Conservation (phyloP, 1,140 invertebrate genomes). For the Papilio glaucus region DNA sequence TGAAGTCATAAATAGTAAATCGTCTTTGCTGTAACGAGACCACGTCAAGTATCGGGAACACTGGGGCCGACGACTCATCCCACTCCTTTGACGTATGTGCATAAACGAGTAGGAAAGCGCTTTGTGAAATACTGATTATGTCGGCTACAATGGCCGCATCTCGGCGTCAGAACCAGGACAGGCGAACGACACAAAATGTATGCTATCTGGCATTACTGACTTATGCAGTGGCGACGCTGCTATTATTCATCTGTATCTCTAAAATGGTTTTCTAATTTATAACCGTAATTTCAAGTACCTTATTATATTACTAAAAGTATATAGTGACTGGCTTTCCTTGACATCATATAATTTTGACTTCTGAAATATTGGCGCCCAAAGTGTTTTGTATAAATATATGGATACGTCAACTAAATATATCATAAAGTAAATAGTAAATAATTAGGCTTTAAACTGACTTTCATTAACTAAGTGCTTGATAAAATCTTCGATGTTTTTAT, state of each 20-base stretch:
- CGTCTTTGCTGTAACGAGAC: not conserved
- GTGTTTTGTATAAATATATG: too few relatives aligned
- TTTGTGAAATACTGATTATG: conserved; percentile 13
- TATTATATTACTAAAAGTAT: too few relatives aligned
- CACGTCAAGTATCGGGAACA: not conserved
- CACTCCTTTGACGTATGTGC: not conserved
- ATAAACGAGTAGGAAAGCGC: not conserved
- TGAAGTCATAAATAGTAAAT: not conserved
- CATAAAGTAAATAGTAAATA: too few relatives aligned
- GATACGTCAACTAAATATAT: too few relatives aligned
- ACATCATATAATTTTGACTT: too few relatives aligned
- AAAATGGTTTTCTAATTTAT: too few relatives aligned
- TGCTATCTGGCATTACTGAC: not conserved
- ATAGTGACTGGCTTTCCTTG: too few relatives aligned
- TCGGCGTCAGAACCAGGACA: not conserved
- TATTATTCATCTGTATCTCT: not conserved
- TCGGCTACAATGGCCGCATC: not conserved
- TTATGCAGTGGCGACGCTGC: not conserved
- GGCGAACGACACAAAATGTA: not conserved
- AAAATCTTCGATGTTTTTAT: too few relatives aligned
- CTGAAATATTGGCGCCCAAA: too few relatives aligned
- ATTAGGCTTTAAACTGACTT: too few relatives aligned
- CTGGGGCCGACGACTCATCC: not conserved
- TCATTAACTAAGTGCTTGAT: too few relatives aligned
- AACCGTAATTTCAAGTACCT: too few relatives aligned